A percentile compares a stretch with the other conserved stretches of the same genome.
These are phyloP conservation scores for Sebastiscus tertius DNA, from an alignment of 2,797 vertebrate genomes.

Conservation along the genomic window DNA sequence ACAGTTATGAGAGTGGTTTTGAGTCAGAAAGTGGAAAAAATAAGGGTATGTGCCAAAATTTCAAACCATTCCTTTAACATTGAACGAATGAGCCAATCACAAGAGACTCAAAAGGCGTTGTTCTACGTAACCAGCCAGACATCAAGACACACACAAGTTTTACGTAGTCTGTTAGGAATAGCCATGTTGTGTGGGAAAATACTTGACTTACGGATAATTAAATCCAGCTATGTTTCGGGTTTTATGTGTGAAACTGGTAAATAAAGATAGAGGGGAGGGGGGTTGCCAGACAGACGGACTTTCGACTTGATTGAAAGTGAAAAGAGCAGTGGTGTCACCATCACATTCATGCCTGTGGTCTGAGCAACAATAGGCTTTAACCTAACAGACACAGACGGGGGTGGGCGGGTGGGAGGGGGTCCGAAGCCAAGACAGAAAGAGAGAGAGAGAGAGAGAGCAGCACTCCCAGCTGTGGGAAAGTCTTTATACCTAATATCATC, in stretches of 20 bases:
- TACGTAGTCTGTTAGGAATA: neutral
- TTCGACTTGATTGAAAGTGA: constrained; percentile 67
- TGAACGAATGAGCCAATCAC: neutral
- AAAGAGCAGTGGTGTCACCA: constrained; percentile 64
- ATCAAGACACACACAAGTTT: neutral
- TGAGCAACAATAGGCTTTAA: constrained; percentile 58
- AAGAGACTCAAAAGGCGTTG: neutral
- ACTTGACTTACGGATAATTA: constrained; percentile 30
- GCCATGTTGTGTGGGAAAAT: neutral
- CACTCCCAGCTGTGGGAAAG: constrained; percentile 9
- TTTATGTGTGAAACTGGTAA: constrained; percentile 35
- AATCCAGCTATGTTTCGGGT: constrained; percentile 1
- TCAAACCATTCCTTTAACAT: too few relatives aligned
- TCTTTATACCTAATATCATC: constrained; percentile 19
- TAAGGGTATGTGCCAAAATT: neutral
- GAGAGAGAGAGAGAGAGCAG: neutral
- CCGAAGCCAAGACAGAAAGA: neutral
- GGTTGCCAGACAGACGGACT: constrained; percentile 38
- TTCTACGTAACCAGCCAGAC: neutral
- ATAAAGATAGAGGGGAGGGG: neutral
- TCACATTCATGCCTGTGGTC: constrained; percentile 57
- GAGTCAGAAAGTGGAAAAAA: neutral
- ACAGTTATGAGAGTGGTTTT: neutral
- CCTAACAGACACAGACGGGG: constrained; percentile 12
- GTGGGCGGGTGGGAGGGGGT: neutral